A percentile compares a stretch with the other conserved stretches of the same genome.
phyloP scores from a whole-genome alignment of 2,888 invertebrate species.

The Trissonchulus sp. region DNA sequence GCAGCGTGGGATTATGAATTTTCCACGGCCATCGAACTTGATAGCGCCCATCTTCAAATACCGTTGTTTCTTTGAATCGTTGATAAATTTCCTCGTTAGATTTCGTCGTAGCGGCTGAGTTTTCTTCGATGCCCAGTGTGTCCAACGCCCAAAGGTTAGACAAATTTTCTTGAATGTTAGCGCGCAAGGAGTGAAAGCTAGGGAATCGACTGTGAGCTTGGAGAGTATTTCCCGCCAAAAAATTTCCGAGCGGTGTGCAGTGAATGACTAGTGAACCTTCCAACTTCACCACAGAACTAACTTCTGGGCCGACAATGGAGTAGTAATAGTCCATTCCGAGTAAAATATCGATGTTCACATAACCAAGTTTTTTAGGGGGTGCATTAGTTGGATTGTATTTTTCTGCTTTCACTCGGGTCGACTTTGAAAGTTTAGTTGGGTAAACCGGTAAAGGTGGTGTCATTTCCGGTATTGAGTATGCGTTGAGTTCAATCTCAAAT shows the following conservation, averaged over 20 bases:
- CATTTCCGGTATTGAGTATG: not conserved
- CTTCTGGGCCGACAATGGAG: not conserved
- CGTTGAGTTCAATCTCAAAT: not conserved
- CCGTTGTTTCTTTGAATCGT: not conserved
- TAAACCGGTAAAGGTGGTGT: not conserved
- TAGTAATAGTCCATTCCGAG: constrained; percentile 1
- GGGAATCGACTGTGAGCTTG: not conserved
- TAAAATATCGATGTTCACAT: not conserved
- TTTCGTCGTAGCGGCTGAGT: not conserved
- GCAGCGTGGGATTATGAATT: not conserved
- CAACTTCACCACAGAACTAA: not conserved
- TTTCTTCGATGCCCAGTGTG: not conserved
- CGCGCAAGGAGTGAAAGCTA: not conserved
- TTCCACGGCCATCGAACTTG: not conserved
- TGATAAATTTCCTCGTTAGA: not conserved
- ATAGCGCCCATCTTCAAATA: not conserved
- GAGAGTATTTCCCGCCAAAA: not conserved
- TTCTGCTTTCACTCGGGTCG: not conserved
- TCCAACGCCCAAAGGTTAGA: not conserved
- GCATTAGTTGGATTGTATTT: not conserved
- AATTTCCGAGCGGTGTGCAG: not conserved
- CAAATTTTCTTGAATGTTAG: not conserved
- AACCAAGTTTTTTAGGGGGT: not conserved
- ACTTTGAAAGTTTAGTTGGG: not conserved
- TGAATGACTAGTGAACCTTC: not conserved